Conservation (phyloP, 2,888 invertebrate species). For the Hydriomena furcata region DNA sequence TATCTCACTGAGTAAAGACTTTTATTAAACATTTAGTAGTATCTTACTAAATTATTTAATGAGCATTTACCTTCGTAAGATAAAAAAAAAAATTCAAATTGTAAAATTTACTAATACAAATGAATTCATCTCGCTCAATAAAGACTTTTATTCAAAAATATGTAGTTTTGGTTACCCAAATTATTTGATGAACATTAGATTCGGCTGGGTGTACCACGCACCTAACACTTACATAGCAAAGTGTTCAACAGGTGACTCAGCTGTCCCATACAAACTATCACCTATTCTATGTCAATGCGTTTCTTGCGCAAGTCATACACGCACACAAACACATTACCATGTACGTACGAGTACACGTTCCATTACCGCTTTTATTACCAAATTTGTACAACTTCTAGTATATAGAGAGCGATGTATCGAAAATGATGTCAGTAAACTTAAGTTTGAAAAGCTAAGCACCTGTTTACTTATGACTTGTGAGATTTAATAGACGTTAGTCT, state of each 20-base stretch:
- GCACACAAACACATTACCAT: slow-evolving; percentile 36
- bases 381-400: background rate
- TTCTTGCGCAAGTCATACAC: slow-evolving; percentile 61
- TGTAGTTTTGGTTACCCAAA: too few relatives aligned
- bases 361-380: slow-evolving; percentile 8
- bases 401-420: slow-evolving; percentile 9
- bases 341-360: background rate
- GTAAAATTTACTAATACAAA: too few relatives aligned
- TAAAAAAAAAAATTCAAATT: too few relatives aligned
- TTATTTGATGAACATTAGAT: too few relatives aligned
- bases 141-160: too few relatives aligned
- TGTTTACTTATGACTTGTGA: slow-evolving; percentile 63
- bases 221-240: slow-evolving; percentile 13
- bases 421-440: slow-evolving; percentile 71
- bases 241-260: slow-evolving; percentile 58
- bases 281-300: slow-evolving; percentile 49
- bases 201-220: background rate
- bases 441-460: slow-evolving; percentile 59
- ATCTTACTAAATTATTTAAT: too few relatives aligned
- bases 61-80: too few relatives aligned
- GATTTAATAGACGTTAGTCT: slow-evolving; percentile 65
- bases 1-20: too few relatives aligned
- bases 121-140: too few relatives aligned
- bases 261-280: slow-evolving; percentile 23
- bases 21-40: too few relatives aligned